phyloP scores from a whole-genome alignment of 2,888 invertebrate genomes.

The Clivina fossor region DNA sequence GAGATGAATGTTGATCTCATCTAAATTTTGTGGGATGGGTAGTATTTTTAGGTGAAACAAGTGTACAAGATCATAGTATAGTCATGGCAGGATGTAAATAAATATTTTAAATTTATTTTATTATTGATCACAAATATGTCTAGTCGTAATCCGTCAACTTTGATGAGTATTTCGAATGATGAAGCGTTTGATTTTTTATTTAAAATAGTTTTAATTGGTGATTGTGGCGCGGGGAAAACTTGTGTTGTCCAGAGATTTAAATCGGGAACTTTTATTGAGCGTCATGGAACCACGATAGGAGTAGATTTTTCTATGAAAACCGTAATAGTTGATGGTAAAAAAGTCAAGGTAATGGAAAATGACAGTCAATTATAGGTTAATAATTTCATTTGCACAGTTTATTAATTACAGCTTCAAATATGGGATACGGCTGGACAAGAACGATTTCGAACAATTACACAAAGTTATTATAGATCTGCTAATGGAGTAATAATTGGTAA shows the following conservation, averaged over 20 bases:
- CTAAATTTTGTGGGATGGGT: conserved; percentile 23
- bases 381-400: conserved; percentile 32
- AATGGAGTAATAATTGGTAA: conserved; percentile 92
- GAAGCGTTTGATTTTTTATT: conserved; percentile 92
- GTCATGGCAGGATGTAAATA: conserved; percentile 27
- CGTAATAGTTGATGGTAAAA: conserved; percentile 87
- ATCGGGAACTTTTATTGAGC: conserved; percentile 92
- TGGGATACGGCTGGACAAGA: conserved; percentile 99
- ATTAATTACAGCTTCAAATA: conserved; percentile 80
- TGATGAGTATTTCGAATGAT: conserved; percentile 72
- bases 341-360: conserved; percentile 79
- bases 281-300: conserved; percentile 95
- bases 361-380: conserved; percentile 35
- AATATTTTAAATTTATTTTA: conserved; percentile 9
- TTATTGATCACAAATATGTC: conserved; percentile 57
- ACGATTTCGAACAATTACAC: conserved; percentile 93
- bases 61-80: conserved; percentile 16
- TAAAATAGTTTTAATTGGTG: conserved; percentile 92
- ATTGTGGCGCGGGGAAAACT: conserved; percentile 89
- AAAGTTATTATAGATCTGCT: conserved; percentile 95
- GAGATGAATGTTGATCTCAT: conserved; percentile 27
- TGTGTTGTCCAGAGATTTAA: conserved; percentile 95
- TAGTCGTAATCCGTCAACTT: conserved; percentile 72
- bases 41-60: conserved; percentile 28
- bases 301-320: conserved; percentile 99